Evolutionary conservation across 1,140 invertebrate species (phyloP).

Genomic region (Phortica variegata): DNA sequence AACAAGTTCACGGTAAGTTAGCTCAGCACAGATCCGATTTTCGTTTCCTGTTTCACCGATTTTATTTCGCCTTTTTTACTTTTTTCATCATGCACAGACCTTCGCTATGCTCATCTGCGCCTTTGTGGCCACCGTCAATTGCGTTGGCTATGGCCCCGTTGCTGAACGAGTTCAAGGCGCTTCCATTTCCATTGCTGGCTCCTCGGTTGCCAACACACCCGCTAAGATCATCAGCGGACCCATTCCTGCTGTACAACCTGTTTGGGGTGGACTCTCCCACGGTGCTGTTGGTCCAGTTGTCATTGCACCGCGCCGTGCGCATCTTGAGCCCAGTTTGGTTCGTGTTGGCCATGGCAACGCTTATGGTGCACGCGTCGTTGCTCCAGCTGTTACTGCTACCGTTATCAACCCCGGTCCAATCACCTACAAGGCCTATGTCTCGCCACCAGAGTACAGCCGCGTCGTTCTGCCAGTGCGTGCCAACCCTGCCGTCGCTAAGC

Average conservation of each 20-base stretch:
- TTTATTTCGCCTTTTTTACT: neutral
- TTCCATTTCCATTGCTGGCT: slow-evolving; percentile 23
- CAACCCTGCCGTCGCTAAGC: slow-evolving; percentile 38
- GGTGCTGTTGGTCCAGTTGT: too few species aligned
- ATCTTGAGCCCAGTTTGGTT: too few species aligned
- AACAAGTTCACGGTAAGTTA: slow-evolving; percentile 48
- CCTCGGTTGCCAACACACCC: slow-evolving; percentile 24
- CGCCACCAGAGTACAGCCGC: slow-evolving; percentile 41
- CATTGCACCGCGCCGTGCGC: too few species aligned
- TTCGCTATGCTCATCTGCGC: slow-evolving; percentile 35
- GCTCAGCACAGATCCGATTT: slow-evolving; percentile 12
- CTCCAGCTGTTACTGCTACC: slow-evolving; percentile 42
- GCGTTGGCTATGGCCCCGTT: slow-evolving; percentile 11
- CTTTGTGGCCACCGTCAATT: slow-evolving; percentile 33
- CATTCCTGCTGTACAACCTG: too few species aligned
- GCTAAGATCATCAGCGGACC: slow-evolving; percentile 36
- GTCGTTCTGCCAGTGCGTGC: slow-evolving; percentile 36
- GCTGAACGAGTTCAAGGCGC: slow-evolving; percentile 8
- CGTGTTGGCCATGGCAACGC: too few species aligned
- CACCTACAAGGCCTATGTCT: slow-evolving; percentile 32
- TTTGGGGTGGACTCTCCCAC: too few species aligned
- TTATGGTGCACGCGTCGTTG: too few species aligned
- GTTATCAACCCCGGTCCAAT: slow-evolving; percentile 41
- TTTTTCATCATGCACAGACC: slow-evolving; percentile 16
- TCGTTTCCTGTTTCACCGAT: slow-evolving; percentile 10